Conservation (phyloP, 2,888 invertebrate genomes). For the Stictocephala bisonia region DNA sequence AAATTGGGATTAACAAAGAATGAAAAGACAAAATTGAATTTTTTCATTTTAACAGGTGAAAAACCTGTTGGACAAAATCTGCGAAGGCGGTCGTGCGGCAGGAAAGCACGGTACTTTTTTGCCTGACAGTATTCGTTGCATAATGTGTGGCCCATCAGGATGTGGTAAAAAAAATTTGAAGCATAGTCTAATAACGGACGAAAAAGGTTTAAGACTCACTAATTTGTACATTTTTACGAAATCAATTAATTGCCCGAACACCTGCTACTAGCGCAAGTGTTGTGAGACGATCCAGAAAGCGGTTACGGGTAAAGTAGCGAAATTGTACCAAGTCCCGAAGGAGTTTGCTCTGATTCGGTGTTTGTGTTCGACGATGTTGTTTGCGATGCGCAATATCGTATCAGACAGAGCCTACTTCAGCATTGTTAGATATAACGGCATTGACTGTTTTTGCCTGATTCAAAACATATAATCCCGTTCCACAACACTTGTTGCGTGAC, state of each 20-base stretch:
- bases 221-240: slow-evolving; percentile 54
- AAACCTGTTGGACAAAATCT: no score
- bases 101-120: slow-evolving; percentile 59
- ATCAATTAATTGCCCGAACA: slow-evolving; percentile 59
- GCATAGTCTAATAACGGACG: slow-evolving; percentile 52
- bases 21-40: no score
- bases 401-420: slow-evolving; percentile 55
- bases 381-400: slow-evolving; percentile 56
- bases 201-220: slow-evolving; percentile 46
- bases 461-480: slow-evolving; percentile 58
- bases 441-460: slow-evolving; percentile 56
- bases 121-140: slow-evolving; percentile 57
- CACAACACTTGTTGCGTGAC: slow-evolving; percentile 59
- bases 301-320: slow-evolving; percentile 52
- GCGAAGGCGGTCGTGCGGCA: no score
- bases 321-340: slow-evolving; percentile 21
- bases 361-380: slow-evolving; percentile 63
- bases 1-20: no score
- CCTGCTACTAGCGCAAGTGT: slow-evolving; percentile 53
- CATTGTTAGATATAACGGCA: slow-evolving; percentile 54
- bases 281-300: slow-evolving; percentile 54
- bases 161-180: slow-evolving; percentile 57
- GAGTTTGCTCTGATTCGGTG: slow-evolving; percentile 60
- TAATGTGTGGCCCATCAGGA: slow-evolving; percentile 53
- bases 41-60: no score